Conservation (phyloP, 2,113 vertebrate genomes). For the Todiramphus chloris region DNA sequence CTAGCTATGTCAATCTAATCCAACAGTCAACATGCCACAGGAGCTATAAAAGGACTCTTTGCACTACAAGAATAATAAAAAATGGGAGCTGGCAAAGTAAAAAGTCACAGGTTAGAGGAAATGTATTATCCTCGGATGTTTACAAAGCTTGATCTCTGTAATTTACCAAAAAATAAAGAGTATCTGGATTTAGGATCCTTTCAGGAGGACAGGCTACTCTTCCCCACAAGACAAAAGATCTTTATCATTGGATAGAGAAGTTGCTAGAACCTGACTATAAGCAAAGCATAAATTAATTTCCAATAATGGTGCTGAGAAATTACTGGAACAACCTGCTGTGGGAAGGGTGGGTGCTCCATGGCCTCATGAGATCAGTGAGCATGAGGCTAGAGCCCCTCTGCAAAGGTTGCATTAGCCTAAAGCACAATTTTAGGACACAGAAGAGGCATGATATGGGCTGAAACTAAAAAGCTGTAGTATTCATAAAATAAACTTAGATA, state of each 20-base stretch:
- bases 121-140: neutral
- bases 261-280: neutral
- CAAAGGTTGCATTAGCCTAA: neutral
- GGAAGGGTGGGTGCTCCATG: neutral
- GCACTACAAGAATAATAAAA: neutral
- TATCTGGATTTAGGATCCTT: neutral
- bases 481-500: neutral
- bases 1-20: neutral
- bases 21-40: neutral
- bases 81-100: neutral
- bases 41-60: neutral
- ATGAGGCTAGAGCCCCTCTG: neutral
- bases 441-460: neutral
- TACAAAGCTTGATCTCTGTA: neutral
- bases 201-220: neutral
- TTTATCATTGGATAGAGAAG: neutral
- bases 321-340: neutral
- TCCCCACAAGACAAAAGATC: neutral
- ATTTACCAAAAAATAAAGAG: neutral
- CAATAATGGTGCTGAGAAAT: neutral
- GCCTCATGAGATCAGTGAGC: neutral
- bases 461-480: neutral
- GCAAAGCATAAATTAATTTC: neutral
- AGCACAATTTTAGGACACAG: neutral
- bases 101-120: neutral